phyloP scores from a whole-genome alignment of 2,113 vertebrate genomes.

The Carollia perspicillata region DNA sequence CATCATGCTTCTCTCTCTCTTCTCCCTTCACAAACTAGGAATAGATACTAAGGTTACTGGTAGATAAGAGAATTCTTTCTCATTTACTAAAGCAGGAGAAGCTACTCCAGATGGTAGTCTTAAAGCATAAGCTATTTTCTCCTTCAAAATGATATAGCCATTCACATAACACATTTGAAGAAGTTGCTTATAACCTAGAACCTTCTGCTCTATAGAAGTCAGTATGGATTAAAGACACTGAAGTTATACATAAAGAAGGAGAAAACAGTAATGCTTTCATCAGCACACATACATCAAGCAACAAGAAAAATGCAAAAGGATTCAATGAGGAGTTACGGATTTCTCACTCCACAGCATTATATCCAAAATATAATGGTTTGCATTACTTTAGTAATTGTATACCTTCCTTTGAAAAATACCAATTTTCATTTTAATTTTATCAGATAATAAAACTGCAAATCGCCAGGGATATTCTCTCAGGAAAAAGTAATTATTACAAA shows the following conservation, averaged over 20 bases:
- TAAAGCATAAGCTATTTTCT: constrained; percentile 46
- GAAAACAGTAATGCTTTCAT: neutral
- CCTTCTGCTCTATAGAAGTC: constrained; percentile 25
- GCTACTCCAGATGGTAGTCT: constrained; percentile 30
- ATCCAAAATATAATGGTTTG: constrained; percentile 44
- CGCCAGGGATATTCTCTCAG: neutral
- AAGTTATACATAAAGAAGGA: neutral
- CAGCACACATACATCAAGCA: neutral
- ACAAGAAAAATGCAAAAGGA: constrained; percentile 4
- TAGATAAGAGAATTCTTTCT: constrained; percentile 47
- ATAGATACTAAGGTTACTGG: constrained; percentile 32
- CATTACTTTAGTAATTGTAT: constrained; percentile 63
- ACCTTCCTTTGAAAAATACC: constrained; percentile 23
- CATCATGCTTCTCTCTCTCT: constrained; percentile 73
- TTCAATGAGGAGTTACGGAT: constrained; percentile 33
- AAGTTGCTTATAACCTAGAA: neutral
- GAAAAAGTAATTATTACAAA: constrained; percentile 11
- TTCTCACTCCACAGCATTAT: constrained; percentile 28
- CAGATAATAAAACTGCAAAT: constrained; percentile 27
- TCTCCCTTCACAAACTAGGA: constrained; percentile 62
- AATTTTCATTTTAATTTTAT: neutral
- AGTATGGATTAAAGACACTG: constrained; percentile 10
- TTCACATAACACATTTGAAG: neutral
- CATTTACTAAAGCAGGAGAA: constrained; percentile 51
- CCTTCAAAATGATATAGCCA: constrained; percentile 20